Percentiles rank a stretch among this genome's conserved stretches.
These are phyloP conservation scores for Cirrhinus molitorella DNA, from an alignment of 2,797 vertebrate genomes.

Conservation along the genomic window DNA sequence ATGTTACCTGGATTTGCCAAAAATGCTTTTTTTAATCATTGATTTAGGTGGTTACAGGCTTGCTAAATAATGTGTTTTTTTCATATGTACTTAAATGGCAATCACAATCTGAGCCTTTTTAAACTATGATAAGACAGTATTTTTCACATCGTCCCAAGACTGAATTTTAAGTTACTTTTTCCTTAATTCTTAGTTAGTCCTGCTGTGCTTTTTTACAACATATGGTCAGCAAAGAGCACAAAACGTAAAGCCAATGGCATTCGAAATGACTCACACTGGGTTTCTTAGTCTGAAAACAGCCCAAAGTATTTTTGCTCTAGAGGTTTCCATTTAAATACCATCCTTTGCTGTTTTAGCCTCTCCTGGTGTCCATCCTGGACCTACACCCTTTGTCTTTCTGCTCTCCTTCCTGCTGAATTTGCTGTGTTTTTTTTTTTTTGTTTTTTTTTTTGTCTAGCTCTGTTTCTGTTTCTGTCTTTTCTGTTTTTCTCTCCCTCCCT, in stretches of 20 bases:
- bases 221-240: slow-evolving; percentile 50
- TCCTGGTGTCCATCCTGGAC: slow-evolving; percentile 19
- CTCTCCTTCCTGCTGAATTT: slow-evolving; percentile 1
- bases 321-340: slow-evolving; percentile 72
- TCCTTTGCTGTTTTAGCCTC: slow-evolving; percentile 43
- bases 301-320: slow-evolving; percentile 52
- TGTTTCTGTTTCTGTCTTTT: slow-evolving; percentile 28
- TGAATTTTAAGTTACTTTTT: slow-evolving; percentile 8
- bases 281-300: slow-evolving; percentile 61
- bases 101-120: slow-evolving; percentile 67
- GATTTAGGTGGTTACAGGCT: too few species aligned
- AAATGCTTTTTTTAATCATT: too few species aligned
- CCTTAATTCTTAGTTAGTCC: slow-evolving; percentile 50
- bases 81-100: slow-evolving; percentile 25
- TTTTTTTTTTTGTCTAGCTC: background rate
- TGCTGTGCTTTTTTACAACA: slow-evolving; percentile 41
- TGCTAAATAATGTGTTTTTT: too few species aligned
- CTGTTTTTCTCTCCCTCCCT: slow-evolving; percentile 14
- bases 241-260: slow-evolving; percentile 58
- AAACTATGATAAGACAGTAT: slow-evolving; percentile 57
- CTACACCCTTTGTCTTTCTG: slow-evolving; percentile 18
- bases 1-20: too few species aligned
- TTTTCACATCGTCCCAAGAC: slow-evolving; percentile 54
- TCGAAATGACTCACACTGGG: slow-evolving; percentile 65
- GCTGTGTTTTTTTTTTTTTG: background rate